Evolutionary conservation across 2,888 invertebrate species (phyloP).

Genomic region (Cremastobaeus sp.): DNA sequence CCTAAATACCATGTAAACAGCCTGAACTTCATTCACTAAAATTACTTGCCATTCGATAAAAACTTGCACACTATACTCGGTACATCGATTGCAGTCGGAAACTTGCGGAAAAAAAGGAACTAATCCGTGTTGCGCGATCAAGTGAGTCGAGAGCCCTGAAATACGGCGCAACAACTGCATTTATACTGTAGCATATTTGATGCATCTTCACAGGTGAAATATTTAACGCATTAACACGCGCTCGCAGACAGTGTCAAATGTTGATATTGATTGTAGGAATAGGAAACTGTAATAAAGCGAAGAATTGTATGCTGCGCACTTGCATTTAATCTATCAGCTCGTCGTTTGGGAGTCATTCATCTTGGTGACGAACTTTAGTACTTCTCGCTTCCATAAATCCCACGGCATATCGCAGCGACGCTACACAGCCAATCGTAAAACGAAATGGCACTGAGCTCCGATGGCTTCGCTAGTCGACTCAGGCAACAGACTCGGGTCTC

Average conservation of each 20-base stretch:
- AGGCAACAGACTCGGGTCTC: slow-evolving; percentile 36
- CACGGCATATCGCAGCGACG: slow-evolving; percentile 55
- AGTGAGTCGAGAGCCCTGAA: no score
- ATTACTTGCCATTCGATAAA: no score
- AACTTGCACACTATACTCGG: no score
- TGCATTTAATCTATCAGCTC: slow-evolving; percentile 56
- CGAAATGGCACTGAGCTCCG: slow-evolving; percentile 47
- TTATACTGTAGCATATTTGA: no score
- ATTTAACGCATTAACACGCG: slow-evolving; percentile 6
- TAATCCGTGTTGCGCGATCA: no score
- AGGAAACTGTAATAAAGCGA: slow-evolving; percentile 47
- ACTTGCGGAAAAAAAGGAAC: no score
- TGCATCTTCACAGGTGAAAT: no score
- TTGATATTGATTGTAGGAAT: slow-evolving; percentile 44
- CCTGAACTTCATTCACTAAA: no score
- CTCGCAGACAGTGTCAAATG: slow-evolving; percentile 5
- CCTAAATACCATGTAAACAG: no score
- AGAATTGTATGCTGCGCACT: slow-evolving; percentile 43
- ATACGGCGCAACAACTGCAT: no score
- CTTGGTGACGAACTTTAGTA: slow-evolving; percentile 59
- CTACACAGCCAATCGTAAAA: slow-evolving; percentile 60
- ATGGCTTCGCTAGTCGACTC: slow-evolving; percentile 36
- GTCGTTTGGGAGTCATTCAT: slow-evolving; percentile 59
- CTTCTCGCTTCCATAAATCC: slow-evolving; percentile 60
- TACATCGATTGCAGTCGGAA: no score